Evolutionary conservation across 2,888 invertebrate genomes (phyloP), one percentile per base, ranked within the genome.

Genomic region (Synergus itoensis): DNA sequence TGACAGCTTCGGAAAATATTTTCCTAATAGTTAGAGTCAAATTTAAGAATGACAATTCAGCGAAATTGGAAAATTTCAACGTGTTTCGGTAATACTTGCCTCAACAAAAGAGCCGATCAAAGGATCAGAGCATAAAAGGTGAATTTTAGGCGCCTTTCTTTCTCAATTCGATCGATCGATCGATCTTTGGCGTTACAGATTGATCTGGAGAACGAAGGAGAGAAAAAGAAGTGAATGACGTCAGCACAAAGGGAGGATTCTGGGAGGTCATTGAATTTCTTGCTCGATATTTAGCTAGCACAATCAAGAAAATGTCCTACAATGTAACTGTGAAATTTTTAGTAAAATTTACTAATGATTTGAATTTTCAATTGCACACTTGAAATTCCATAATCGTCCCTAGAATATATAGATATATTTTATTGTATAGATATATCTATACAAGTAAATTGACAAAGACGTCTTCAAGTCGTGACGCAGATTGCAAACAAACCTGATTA

Each of bases 201-300:
- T 60, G 60, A 60, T 21, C 21, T 60, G 53, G n/a, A 53, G 53
- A 53, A 53, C 60, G 18, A 28, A 28, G 21, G 60, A 21, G 21
- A 14, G 21, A 21, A 60, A 60, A 60, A 60, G 21, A 60, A 60
- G 21, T 60, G 11, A 60, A 60, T 60, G 60, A 18, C 60, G 60
- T 60, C 60, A 60, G 14, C 12, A 60, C 21, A 11, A 12, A 60
- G 60, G 60, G 60, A 12, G 60, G 21, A 60, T 60, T 18, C 18
- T 60, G 21, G 60, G 21, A 60, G 60, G 60, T 60, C 48, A 28
- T 62, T 62, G 21, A 62, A 65, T 65, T 65, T 65, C 65, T 65
- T 36, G 28, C 4, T 36, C n/a, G 7, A 45, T 48, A 28, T 18
- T 9, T 45, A 16, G 21, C 7, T 45, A 14, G 8, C 28, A 2